phyloP scores from a whole-genome alignment of 2,113 vertebrate genomes.

The Dasyornis broadbenti region DNA sequence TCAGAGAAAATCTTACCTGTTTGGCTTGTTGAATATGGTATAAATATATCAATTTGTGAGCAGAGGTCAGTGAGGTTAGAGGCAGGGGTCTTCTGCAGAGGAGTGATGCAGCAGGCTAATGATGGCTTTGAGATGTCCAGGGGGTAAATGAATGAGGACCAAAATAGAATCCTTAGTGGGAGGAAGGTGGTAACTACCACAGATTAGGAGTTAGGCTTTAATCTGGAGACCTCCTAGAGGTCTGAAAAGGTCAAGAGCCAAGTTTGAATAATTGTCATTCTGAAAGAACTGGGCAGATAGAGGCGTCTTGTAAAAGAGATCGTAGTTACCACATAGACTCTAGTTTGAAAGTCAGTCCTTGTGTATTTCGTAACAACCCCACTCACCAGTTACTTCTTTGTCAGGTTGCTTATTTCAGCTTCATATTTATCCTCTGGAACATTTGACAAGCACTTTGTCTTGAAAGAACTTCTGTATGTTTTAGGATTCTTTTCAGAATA shows the following conservation, averaged over 20 bases:
- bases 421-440: background rate
- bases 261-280: background rate
- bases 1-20: background rate
- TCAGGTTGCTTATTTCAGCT: background rate
- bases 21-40: background rate
- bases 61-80: background rate
- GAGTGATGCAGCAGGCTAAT: background rate
- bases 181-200: background rate
- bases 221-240: background rate
- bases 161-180: background rate
- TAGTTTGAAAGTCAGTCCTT: background rate
- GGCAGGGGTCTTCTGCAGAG: background rate
- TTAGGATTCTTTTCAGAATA: background rate
- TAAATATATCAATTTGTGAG: background rate
- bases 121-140: background rate
- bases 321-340: background rate
- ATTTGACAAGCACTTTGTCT: background rate
- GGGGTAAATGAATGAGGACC: background rate
- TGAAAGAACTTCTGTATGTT: background rate
- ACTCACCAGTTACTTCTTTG: background rate
- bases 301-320: background rate
- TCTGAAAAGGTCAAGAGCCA: background rate
- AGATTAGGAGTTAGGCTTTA: background rate
- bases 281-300: background rate
- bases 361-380: fast-evolving